Evolutionary conservation across 2,113 vertebrate genomes (phyloP), one percentile per base, ranked within the genome.

Genomic region (Limnothrissa miodon): DNA sequence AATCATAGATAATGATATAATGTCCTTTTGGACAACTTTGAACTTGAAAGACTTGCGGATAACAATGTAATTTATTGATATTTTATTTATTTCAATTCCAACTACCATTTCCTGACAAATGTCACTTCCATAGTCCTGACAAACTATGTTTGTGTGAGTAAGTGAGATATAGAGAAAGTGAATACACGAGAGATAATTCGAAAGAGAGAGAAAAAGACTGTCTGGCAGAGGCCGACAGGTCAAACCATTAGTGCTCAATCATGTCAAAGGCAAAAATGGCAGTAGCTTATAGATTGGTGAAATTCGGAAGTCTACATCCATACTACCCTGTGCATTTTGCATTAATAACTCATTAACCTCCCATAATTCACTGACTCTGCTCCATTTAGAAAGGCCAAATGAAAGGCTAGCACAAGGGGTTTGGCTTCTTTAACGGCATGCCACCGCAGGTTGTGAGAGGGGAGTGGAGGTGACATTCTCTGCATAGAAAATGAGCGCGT

Each of bases 271-370:
- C n/a, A 62, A 62, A 62, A 62, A 62, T 13, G 59, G 25, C n/a
- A 29, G 59, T 62, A 11, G 59, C 29, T 25, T 62, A 62, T 29
- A 62, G 59, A 62, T 29, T 62, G 59, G 59, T 36, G 29, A 74
- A 74, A 74, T 74, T n/a, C n/a, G n/a, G n/a, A n/a, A n/a, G n/a
- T n/a, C n/a, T 13, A 74, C 66, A 74, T 36, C 66, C 23, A 56
- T 23, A 56, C 21, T 4, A 5, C 21, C 21, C 51, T 39, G 66
- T 36, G 33, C 66, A 36, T 36, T 74, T 36, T 74, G 29, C 66
- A 74, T 74, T 74, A 74, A 33, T 74, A 33, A 36, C 13, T 74
- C 66, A 74, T 36, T 74, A 74, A 74, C 29, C 66, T 33, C 66
- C 33, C 1, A 39, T 74, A 74, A 33, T 36, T 74, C 66, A 56